Percentiles rank a stretch among this genome's conserved stretches.
These are phyloP conservation scores for Plodia interpunctella DNA, from an alignment of 1,140 invertebrate species.

Conservation along the genomic window DNA sequence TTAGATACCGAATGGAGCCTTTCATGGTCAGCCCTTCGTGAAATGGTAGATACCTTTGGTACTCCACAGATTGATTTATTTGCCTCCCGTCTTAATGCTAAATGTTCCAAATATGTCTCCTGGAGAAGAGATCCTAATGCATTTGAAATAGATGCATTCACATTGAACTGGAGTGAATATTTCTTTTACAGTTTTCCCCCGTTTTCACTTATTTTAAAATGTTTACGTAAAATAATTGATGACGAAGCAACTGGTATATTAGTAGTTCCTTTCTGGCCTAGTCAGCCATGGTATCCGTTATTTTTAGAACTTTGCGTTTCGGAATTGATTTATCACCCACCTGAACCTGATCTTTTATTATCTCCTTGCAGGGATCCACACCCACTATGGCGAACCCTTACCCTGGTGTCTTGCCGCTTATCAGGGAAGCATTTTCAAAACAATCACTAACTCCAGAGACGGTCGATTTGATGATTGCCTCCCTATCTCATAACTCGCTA, in stretches of 20 bases:
- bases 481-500: not conserved
- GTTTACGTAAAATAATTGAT: conserved; percentile 16
- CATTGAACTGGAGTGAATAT: conserved; percentile 14
- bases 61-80: conserved; percentile 17
- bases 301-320: conserved; percentile 2
- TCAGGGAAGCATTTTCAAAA: conserved; percentile 9
- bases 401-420: conserved; percentile 13
- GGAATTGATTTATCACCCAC: not conserved
- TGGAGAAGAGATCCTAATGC: conserved; percentile 20
- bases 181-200: conserved; percentile 21
- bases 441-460: not conserved
- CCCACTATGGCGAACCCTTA: conserved; percentile 5
- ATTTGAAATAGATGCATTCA: conserved; percentile 19
- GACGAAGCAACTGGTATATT: conserved; percentile 19
- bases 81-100: conserved; percentile 14
- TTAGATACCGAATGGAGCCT: conserved; percentile 15
- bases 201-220: conserved; percentile 17
- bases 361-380: conserved; percentile 19
- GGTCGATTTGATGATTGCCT: conserved; percentile 1
- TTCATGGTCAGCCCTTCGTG: not conserved
- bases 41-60: not conserved
- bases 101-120: conserved; percentile 18
- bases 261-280: conserved; percentile 18
- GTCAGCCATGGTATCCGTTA: conserved; percentile 18
- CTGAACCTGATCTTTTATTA: not conserved